phyloP scores from a whole-genome alignment of 2,888 invertebrate species.

The Ophion slaviceki region DNA sequence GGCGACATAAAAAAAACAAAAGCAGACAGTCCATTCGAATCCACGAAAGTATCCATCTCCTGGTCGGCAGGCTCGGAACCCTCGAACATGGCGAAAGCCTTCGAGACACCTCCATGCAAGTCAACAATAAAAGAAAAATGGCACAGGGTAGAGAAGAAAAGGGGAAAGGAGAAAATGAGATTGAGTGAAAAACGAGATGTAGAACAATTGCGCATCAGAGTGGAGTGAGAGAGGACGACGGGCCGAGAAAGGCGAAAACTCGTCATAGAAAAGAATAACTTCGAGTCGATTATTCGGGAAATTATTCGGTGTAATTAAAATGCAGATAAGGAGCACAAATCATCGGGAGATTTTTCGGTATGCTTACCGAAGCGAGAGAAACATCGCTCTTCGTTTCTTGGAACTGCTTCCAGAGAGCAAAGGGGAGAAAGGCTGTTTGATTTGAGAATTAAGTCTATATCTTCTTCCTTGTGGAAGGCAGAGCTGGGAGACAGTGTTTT shows the following conservation, averaged over 20 bases:
- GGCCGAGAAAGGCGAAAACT: constrained; percentile 64
- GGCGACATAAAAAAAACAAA: constrained; percentile 35
- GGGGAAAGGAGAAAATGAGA: constrained; percentile 54
- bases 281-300: constrained; percentile 78
- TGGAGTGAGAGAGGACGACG: constrained; percentile 42
- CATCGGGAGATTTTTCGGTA: constrained; percentile 80
- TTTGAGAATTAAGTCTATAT: constrained; percentile 51
- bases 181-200: constrained; percentile 27
- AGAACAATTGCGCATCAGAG: constrained; percentile 16
- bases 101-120: constrained; percentile 43
- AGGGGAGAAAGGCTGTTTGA: constrained; percentile 43
- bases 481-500: constrained; percentile 46
- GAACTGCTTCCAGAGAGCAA: constrained; percentile 32
- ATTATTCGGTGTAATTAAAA: constrained; percentile 83
- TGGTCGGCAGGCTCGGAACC: constrained; percentile 23
- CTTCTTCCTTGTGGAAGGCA: constrained; percentile 35
- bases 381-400: constrained; percentile 41
- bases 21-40: constrained; percentile 27
- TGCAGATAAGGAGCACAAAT: constrained; percentile 83
- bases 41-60: constrained; percentile 1
- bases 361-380: constrained; percentile 60
- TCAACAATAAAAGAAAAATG: constrained; percentile 45
- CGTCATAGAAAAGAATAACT: constrained; percentile 65
- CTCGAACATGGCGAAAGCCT: constrained; percentile 34
- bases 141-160: constrained; percentile 17